phyloP scores from a whole-genome alignment of 2,888 invertebrate species.

The Lasioglossum vierecki region DNA sequence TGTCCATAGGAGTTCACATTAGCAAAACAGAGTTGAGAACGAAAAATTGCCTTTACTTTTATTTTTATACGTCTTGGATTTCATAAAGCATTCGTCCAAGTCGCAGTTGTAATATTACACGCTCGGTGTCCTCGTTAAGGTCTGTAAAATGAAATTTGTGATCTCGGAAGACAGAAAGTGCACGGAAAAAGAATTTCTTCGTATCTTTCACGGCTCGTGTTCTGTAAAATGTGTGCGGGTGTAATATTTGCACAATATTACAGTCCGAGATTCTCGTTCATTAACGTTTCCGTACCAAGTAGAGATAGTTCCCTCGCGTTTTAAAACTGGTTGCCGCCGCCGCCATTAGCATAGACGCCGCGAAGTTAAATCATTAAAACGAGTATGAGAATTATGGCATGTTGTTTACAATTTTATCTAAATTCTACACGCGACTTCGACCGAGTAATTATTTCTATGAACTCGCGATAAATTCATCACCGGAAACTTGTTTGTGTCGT shows the following conservation, averaged over 20 bases:
- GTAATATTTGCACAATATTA: constrained; percentile 2
- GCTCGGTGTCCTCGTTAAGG: neutral
- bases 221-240: neutral
- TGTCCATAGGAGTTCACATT: neutral
- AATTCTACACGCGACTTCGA: neutral
- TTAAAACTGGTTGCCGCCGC: neutral
- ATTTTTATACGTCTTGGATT: neutral
- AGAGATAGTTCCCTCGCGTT: neutral
- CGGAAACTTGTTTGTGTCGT: neutral
- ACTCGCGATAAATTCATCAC: neutral
- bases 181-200: neutral
- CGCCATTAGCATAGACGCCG: neutral
- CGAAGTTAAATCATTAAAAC: neutral
- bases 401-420: neutral
- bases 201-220: neutral
- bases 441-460: neutral
- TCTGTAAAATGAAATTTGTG: neutral
- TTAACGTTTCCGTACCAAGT: neutral
- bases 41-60: neutral
- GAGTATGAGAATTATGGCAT: neutral
- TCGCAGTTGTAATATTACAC: neutral
- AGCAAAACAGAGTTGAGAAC: neutral
- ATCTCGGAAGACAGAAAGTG: neutral
- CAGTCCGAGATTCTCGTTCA: neutral
- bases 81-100: neutral